Base-by-base conservation (phyloP, 2,113 vertebrate genomes). In the Prolemur simus region DNA sequence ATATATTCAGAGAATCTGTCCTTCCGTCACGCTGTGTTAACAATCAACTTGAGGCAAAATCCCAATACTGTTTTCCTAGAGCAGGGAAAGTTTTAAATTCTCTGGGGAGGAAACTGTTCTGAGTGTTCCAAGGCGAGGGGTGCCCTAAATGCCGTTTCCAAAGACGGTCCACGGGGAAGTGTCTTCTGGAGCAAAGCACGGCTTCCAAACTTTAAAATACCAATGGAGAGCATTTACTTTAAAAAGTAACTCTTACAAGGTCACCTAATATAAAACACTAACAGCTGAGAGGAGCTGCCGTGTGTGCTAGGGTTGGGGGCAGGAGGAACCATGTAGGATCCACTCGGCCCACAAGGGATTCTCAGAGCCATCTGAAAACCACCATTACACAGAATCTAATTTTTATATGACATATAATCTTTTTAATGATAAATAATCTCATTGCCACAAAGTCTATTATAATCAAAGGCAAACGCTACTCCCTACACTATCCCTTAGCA, bases 1-100 rank as follows among this genome's bases (percentile, higher is more conserved):
- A 97, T 83, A 27, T 84, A 97, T 96, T 96, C 96, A 92, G 81
- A 95, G 76, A 87, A 56, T 32, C 69, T 34, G 49, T 76, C 58
- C 45, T 91, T 73, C 66, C 42, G 63, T 80, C 49, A n/a, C 8
- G 68, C 54, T 21, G 6, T 63, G 83, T 89, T 92, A 97, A 73
- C 89, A 14, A 94, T 63, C 86, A 86, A 85, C 87, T 47, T 17
- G 37, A 89, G 89, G 89, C 84, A 91, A 93, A 96, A 94, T 80
- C 93, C 83, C 85, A 92, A 69, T 58, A 45, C 66, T 63, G 78
- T 81, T 86, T 95, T 86, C 89, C 78, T 74, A 83, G 80, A 89
- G 56, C 86, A 87, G 42, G 37, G 39, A 77, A 92, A 69, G 34
- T 23, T 78, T 85, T 85, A 52, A 10, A 34, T 60, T 84, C 73